Evolutionary conservation across 2,888 invertebrate genomes (phyloP), one percentile per base, ranked within the genome.

Genomic region (Rhingia campestris): DNA sequence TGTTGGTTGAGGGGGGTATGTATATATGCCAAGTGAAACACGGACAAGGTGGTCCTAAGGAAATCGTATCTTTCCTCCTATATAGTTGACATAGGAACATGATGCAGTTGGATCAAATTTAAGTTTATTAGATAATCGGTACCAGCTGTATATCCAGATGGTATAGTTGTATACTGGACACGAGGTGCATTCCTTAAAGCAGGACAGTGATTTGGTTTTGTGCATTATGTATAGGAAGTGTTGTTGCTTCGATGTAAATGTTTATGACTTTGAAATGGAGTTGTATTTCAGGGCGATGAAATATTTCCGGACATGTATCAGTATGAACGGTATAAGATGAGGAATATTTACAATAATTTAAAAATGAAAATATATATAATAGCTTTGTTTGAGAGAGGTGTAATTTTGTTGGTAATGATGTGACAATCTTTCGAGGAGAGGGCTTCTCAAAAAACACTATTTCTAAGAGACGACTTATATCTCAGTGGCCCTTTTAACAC

Each of bases 71-170:
- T 73, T 39, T 35, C 5, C 53, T 49, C 33, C 7, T 51, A 56
- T 49, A 35, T 53, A 56, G 77, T 77, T 82, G 82, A 82, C 82
- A 82, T 77, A 82, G 79, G 67, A 79, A 82, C 82, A 82, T 69
- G 82, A 79, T 56, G 79, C 79, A 67, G 79, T 82, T 79, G 82
- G 82, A 79, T 82, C 73, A 79, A 82, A 82, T 82, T 82, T 79
- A 56, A 82, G 79, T 82, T 79, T 82, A 82, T 79, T 82, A 82
- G 79, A 82, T 82, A 82, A 82, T 73, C 82, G 43, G 61, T 81
- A 77, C 73, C 67, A 64, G 63, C 66, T 75, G 76, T 67, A 53
- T 63, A 70, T 76, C 37, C 81, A 76, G 43, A 51, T 75, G 75
- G 75, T 64, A 39, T 22, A 22, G 47, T 32, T 49, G 41, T 43